These are phyloP conservation scores for Damaliscus lunatus DNA, from an alignment of 2,113 vertebrate species.

Conservation along the genomic window DNA sequence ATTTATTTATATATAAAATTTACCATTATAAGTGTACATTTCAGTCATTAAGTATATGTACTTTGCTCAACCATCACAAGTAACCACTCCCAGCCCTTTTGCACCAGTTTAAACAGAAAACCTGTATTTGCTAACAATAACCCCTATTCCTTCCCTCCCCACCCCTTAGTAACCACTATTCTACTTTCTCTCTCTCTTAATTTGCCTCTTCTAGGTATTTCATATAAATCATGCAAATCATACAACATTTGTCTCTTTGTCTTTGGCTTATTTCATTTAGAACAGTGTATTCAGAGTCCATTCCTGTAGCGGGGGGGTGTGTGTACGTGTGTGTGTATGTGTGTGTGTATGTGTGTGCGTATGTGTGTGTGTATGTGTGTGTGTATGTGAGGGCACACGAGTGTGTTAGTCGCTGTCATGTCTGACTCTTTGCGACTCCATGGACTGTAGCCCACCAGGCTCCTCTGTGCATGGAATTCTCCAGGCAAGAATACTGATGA, in stretches of 20 bases:
- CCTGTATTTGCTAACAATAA: background rate
- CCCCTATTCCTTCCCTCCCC: background rate
- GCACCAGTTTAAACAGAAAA: background rate
- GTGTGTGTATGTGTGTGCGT: background rate
- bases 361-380: background rate
- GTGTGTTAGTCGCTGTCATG: background rate
- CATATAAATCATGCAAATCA: background rate
- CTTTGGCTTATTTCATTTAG: background rate
- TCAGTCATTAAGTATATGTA: background rate
- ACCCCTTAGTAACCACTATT: background rate
- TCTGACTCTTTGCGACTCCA: background rate
- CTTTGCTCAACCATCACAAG: background rate
- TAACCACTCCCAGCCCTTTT: background rate
- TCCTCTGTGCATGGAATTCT: background rate
- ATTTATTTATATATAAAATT: background rate
- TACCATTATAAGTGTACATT: background rate
- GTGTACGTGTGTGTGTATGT: too few relatives aligned
- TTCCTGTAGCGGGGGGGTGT: fast-evolving
- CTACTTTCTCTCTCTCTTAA: background rate
- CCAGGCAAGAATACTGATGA: background rate
- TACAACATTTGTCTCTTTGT: background rate
- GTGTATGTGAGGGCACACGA: background rate
- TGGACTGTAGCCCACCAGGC: background rate
- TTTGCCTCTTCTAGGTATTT: background rate
- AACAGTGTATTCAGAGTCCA: background rate